Conservation (phyloP, 1,140 invertebrate species). For the Danaus melanippus region DNA sequence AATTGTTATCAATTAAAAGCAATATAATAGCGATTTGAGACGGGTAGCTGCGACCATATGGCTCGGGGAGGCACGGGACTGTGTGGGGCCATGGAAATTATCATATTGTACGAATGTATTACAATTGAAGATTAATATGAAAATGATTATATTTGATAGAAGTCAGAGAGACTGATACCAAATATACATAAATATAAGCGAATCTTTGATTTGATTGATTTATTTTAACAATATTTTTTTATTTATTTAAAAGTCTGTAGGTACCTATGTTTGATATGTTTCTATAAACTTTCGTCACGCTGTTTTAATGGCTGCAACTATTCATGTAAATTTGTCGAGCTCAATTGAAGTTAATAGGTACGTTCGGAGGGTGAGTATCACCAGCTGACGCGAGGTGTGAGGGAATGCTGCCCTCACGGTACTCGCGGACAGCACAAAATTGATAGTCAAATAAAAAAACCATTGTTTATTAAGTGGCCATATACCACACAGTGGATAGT, state of each 20-base stretch:
- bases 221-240: too few relatives aligned
- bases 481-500: slow-evolving; percentile 1
- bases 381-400: slow-evolving; percentile 70
- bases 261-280: too few relatives aligned
- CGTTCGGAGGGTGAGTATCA: slow-evolving; percentile 57
- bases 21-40: slow-evolving; percentile 71
- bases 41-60: slow-evolving; percentile 57
- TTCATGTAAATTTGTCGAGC: slow-evolving; percentile 69
- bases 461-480: slow-evolving; percentile 13
- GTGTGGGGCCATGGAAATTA: slow-evolving; percentile 26
- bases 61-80: slow-evolving; percentile 43
- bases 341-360: slow-evolving; percentile 71
- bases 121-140: too few relatives aligned
- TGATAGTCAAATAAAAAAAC: slow-evolving; percentile 54
- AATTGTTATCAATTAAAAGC: slow-evolving; percentile 73
- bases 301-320: slow-evolving; percentile 28
- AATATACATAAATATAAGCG: too few relatives aligned
- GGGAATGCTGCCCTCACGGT: slow-evolving; percentile 60
- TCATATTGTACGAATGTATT: too few relatives aligned
- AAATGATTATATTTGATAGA: too few relatives aligned
- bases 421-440: slow-evolving; percentile 47
- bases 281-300: slow-evolving; percentile 7
- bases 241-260: too few relatives aligned
- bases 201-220: too few relatives aligned
- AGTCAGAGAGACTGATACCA: too few relatives aligned